These are phyloP conservation scores for Ophion obscuratus DNA, from an alignment of 2,888 invertebrate genomes.

Conservation along the genomic window DNA sequence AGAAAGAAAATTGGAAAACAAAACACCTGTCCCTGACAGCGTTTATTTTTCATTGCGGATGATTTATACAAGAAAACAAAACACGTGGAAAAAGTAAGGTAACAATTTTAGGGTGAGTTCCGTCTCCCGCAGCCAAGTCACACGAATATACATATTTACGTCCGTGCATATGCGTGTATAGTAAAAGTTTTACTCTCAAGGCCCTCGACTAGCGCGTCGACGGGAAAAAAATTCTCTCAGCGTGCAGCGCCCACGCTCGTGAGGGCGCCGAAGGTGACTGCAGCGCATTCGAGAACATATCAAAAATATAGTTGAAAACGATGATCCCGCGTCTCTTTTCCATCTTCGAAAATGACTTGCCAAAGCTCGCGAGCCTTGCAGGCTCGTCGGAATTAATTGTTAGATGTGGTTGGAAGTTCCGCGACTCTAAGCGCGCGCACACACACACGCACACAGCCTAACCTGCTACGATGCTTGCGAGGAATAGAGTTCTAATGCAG, in stretches of 20 bases:
- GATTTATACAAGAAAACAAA: no score
- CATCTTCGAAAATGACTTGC: slow-evolving; percentile 36
- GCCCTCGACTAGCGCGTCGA: no score
- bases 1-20: no score
- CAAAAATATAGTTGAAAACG: slow-evolving; percentile 74
- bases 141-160: no score
- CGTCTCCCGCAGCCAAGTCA: no score
- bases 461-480: slow-evolving; percentile 27
- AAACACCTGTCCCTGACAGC: no score
- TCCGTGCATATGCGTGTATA: no score
- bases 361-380: not conserved
- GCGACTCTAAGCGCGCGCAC: slow-evolving; percentile 9
- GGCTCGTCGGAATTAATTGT: not conserved
- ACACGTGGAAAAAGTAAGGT: no score
- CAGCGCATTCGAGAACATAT: slow-evolving; percentile 73
- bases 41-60: no score
- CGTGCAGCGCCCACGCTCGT: not conserved
- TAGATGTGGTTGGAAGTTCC: not conserved
- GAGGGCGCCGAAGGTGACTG: slow-evolving; percentile 50
- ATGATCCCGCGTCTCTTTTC: slow-evolving; percentile 22
- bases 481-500: not conserved
- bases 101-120: no score
- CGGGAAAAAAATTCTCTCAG: not conserved
- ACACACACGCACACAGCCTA: not conserved
- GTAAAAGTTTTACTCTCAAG: no score